Evolutionary conservation across 1,140 invertebrate species (phyloP).

Genomic region (Pachyrhynchus sulphureomaculatus): DNA sequence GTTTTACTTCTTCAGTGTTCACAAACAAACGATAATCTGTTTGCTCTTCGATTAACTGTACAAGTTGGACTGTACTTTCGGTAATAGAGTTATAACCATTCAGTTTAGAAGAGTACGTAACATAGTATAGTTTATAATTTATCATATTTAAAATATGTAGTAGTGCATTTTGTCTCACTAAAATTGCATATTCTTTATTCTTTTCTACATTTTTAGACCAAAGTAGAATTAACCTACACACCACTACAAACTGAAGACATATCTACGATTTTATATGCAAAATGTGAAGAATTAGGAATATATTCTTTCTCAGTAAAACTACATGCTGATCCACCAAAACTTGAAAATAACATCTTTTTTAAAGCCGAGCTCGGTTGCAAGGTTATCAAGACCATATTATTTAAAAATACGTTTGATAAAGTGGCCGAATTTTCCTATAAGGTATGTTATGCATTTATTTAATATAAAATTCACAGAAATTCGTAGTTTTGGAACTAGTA

Average conservation of each 20-base stretch:
- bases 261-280: slow-evolving; percentile 23
- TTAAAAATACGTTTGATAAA: slow-evolving; percentile 20
- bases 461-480: neutral
- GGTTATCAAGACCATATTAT: slow-evolving; percentile 12
- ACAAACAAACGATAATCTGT: too few relatives aligned
- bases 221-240: slow-evolving; percentile 28
- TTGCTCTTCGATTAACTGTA: too few relatives aligned
- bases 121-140: too few relatives aligned
- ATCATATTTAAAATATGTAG: too few relatives aligned
- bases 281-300: slow-evolving; percentile 35
- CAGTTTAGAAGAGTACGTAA: too few relatives aligned
- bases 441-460: slow-evolving; percentile 7
- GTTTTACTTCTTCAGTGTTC: too few relatives aligned
- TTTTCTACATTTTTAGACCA: slow-evolving; percentile 25
- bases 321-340: slow-evolving; percentile 22
- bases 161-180: too few relatives aligned
- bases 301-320: slow-evolving; percentile 33
- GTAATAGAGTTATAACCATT: too few relatives aligned
- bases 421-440: slow-evolving; percentile 19
- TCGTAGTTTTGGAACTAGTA: too few relatives aligned
- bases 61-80: too few relatives aligned
- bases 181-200: neutral
- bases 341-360: slow-evolving; percentile 27
- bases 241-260: slow-evolving; percentile 22
- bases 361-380: slow-evolving; percentile 30